Conservation (phyloP, 1,140 invertebrate genomes). For the Trachymyrmex septentrionalis region DNA sequence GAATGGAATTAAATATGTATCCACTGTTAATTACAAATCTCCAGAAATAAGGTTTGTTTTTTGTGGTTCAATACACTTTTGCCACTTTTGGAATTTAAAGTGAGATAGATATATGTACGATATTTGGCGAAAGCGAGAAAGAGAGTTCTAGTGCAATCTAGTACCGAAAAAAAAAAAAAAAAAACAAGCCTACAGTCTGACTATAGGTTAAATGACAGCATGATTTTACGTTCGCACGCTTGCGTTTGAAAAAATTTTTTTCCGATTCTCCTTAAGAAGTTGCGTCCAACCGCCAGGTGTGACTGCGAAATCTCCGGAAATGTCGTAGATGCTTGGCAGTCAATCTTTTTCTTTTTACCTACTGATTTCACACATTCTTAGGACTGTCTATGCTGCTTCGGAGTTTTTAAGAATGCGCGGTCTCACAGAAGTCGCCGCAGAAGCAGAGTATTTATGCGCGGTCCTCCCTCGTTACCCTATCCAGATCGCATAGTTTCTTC, state of each 20-base stretch:
- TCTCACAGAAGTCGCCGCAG: slow-evolving; percentile 50
- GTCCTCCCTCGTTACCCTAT: slow-evolving; percentile 84
- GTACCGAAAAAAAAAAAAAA: no score
- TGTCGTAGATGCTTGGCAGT: slow-evolving; percentile 71
- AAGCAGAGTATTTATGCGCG: slow-evolving; percentile 73
- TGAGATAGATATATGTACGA: no score
- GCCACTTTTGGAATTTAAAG: no score
- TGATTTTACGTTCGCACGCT: not conserved
- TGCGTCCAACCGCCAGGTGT: slow-evolving; percentile 76
- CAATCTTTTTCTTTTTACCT: slow-evolving; percentile 51
- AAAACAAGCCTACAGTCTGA: no score
- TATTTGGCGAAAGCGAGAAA: no score
- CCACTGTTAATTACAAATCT: not conserved
- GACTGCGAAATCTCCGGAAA: slow-evolving; percentile 81
- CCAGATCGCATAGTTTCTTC: slow-evolving; percentile 82
- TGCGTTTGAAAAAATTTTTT: slow-evolving; percentile 1
- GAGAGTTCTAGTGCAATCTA: no score
- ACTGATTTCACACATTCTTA: slow-evolving; percentile 43
- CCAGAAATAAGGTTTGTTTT: not conserved
- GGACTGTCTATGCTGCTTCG: slow-evolving; percentile 8
- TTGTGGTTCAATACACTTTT: no score
- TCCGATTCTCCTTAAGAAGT: not conserved
- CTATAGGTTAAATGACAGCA: no score
- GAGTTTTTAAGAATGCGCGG: slow-evolving; percentile 57
- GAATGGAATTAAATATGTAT: not conserved